These are phyloP conservation scores for Hephaestus fuliginosus DNA, from an alignment of 2,797 vertebrate genomes.

Conservation along the genomic window DNA sequence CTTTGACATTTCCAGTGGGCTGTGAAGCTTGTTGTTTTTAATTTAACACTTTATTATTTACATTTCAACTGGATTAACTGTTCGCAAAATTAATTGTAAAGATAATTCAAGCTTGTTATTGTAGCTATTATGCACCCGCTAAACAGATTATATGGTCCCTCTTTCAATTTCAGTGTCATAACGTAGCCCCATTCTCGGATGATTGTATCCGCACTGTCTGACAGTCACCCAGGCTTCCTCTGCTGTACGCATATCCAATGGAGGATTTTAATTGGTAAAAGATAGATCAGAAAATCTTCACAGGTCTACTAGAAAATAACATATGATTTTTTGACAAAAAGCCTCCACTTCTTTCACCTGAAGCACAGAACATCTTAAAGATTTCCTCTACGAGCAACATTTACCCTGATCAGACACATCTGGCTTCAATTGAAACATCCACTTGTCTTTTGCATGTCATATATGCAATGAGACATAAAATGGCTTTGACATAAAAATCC, in stretches of 20 bases:
- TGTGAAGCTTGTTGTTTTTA: constrained; percentile 2
- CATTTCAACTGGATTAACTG: neutral
- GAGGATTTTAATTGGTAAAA: constrained; percentile 1
- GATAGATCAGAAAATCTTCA: constrained; percentile 2
- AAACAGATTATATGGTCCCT: neutral
- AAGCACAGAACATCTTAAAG: constrained; percentile 7
- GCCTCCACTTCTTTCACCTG: neutral
- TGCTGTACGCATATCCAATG: neutral
- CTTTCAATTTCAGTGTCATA: neutral
- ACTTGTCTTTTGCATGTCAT: constrained; percentile 55
- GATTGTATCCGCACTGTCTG: neutral
- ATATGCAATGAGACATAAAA: constrained; percentile 57
- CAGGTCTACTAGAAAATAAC: neutral
- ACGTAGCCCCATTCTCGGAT: neutral
- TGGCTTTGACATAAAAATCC: constrained; percentile 48
- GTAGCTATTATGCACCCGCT: neutral
- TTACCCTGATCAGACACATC: constrained; percentile 50
- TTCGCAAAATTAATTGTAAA: neutral
- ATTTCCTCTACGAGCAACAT: constrained; percentile 35
- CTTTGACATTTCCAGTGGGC: constrained; percentile 44
- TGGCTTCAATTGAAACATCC: constrained; percentile 41
- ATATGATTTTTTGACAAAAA: constrained; percentile 5
- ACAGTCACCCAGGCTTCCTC: neutral
- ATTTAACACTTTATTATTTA: constrained; percentile 16
- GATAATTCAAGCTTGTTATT: neutral